Evolutionary conservation across 2,113 vertebrate species (phyloP), one percentile per base, ranked within the genome.

Genomic region (Cavia aperea): DNA sequence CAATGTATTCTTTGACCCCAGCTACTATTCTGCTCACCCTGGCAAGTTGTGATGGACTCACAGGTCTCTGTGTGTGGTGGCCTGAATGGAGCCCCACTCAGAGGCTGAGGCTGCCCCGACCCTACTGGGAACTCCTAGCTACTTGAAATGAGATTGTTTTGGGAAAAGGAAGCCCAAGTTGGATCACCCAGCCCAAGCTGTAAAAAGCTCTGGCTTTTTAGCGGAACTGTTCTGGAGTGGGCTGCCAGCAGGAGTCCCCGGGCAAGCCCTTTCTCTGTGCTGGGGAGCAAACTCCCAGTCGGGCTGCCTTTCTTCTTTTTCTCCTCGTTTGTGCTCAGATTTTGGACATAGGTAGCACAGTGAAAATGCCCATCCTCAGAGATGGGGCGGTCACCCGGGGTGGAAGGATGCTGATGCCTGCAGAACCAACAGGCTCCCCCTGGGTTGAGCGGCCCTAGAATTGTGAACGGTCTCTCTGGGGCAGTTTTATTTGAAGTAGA

Each of bases 71-170:
- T 51, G 51, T 31, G 5, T 68, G 43, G 36, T 46, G 16, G 43
- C 21, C 70, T 86, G 51, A 46, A 15, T 83, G 4, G 46, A 86
- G 56, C 36, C 66, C 54, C 68, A 65, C 16, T 56, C 78, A 70
- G n/a, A 58, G 86, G 82, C 39, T 39, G 75, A 96, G 46, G 65
- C 60, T 95, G 33, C 60, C n/a, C 36, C 85, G 60, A 86, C 7
- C 36, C 81, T 56, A 1, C 24, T 62, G n/a, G 7, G 7, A 36
- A 18, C 26, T 36, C 56, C 6, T 72, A 66, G 5, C 29, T n/a
- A 36, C 92, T 84, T 46, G 49, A 85, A 85, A 72, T 36, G 46
- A 43, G 63, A 56, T 90, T 82, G 23, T 18, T 78, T 83, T 72
- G 54, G 18, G n/a, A 95, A 24, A n/a, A 89, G n/a, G 54, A 95